Conservation (phyloP, 2,797 vertebrate species). For the Melanotaenia trifasciata region DNA sequence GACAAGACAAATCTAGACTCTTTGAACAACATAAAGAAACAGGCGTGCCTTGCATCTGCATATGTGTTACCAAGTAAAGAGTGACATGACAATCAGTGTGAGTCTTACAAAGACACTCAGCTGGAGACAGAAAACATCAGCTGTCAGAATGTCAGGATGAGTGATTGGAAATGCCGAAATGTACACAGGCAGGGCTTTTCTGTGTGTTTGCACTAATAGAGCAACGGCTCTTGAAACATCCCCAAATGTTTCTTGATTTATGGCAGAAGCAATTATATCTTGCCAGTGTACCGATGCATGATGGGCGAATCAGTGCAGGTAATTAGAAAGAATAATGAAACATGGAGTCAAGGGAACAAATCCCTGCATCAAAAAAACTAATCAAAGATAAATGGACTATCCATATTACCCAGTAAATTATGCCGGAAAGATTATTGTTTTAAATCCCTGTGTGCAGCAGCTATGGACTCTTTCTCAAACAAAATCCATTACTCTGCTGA, state of each 20-base stretch:
- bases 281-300: conserved; percentile 69
- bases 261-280: conserved; percentile 81
- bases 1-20: conserved; percentile 18
- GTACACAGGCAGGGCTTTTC: conserved; percentile 57
- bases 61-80: conserved; percentile 18
- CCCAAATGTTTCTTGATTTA: conserved; percentile 79
- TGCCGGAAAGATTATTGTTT: conserved; percentile 77
- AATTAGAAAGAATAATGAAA: conserved; percentile 86
- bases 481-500: conserved; percentile 72
- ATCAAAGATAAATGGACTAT: conserved; percentile 82
- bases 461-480: conserved; percentile 64
- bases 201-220: conserved; percentile 66
- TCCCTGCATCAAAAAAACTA: conserved; percentile 79
- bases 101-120: conserved; percentile 29
- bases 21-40: conserved; percentile 33
- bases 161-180: conserved; percentile 62
- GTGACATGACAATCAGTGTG: conserved; percentile 6
- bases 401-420: conserved; percentile 75
- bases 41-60: neutral
- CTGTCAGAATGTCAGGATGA: conserved; percentile 63
- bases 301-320: conserved; percentile 79
- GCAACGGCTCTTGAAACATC: conserved; percentile 56
- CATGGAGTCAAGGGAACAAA: conserved; percentile 72
- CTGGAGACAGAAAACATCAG: conserved; percentile 40
- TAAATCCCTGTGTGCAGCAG: conserved; percentile 67